Evolutionary conservation across 2,797 vertebrate genomes (phyloP).

Genomic region (Arctocebus calabarensis): DNA sequence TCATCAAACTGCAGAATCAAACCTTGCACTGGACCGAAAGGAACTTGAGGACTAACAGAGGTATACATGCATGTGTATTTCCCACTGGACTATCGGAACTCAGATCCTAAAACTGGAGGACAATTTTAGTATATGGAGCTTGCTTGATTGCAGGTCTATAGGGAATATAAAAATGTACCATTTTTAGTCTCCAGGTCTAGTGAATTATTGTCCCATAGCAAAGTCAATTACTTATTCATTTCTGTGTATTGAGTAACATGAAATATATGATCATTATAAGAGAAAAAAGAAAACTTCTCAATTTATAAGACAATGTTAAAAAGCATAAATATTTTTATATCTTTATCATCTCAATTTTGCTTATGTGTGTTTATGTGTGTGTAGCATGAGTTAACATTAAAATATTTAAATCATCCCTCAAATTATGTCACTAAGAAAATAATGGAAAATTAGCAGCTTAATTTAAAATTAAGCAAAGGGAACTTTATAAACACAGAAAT

Average conservation of each 20-base stretch:
- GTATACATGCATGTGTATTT: neutral
- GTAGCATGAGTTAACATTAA: neutral
- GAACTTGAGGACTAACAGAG: neutral
- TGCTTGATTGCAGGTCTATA: neutral
- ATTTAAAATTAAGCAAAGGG: neutral
- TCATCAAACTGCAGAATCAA: neutral
- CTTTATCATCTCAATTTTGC: neutral
- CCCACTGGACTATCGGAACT: neutral
- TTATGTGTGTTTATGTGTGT: neutral
- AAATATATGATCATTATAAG: neutral
- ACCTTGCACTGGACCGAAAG: neutral
- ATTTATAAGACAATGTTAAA: neutral
- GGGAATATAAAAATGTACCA: neutral
- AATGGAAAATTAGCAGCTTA: neutral
- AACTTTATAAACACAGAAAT: neutral
- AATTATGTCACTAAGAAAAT: neutral
- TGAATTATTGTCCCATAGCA: neutral
- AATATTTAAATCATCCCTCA: neutral
- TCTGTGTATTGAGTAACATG: neutral
- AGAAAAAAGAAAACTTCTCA: neutral
- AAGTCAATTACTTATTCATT: neutral
- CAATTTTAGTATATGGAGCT: neutral
- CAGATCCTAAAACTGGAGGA: neutral
- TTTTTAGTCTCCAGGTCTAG: neutral
- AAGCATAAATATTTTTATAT: neutral